phyloP scores from a whole-genome alignment of 2,888 invertebrate genomes.

The Coleophora deauratella region DNA sequence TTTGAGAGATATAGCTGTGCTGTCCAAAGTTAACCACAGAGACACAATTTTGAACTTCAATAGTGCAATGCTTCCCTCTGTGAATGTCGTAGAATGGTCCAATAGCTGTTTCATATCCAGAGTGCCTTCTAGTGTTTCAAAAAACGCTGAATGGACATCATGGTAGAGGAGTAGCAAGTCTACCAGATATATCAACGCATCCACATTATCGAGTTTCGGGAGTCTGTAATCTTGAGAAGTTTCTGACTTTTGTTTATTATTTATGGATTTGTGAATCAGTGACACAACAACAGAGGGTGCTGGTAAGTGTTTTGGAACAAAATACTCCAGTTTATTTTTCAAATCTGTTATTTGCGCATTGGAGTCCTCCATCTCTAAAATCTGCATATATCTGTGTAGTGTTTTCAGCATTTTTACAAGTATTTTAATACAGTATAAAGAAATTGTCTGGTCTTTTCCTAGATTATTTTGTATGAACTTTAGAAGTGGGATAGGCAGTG shows the following conservation, averaged over 20 bases:
- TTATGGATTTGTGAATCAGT: conserved; percentile 45
- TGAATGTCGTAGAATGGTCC: conserved; percentile 41
- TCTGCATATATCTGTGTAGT: conserved; percentile 64
- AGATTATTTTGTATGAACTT: conserved; percentile 52
- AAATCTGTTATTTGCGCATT: conserved; percentile 36
- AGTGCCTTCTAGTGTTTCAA: conserved; percentile 59
- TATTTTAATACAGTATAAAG: conserved; percentile 60
- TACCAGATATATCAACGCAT: conserved; percentile 44
- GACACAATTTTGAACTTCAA: conserved; percentile 64
- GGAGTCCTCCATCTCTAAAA: conserved; percentile 52
- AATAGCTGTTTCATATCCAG: conserved; percentile 59
- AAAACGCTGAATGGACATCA: conserved; percentile 55
- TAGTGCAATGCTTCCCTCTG: conserved; percentile 35
- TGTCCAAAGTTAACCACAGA: conserved; percentile 59
- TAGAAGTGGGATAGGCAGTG: conserved; percentile 62
- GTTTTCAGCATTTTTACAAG: conserved; percentile 73
- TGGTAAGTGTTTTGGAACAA: conserved; percentile 62
- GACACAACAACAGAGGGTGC: conserved; percentile 40
- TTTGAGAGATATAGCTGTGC: conserved; percentile 64
- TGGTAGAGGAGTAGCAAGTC: conserved; percentile 57
- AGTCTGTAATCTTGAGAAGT: conserved; percentile 42
- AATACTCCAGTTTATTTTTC: conserved; percentile 52
- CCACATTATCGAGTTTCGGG: conserved; percentile 39
- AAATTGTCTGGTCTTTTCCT: conserved; percentile 50
- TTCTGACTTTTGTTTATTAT: conserved; percentile 23